phyloP scores from a whole-genome alignment of 2,113 vertebrate genomes.

The Otus sunia region DNA sequence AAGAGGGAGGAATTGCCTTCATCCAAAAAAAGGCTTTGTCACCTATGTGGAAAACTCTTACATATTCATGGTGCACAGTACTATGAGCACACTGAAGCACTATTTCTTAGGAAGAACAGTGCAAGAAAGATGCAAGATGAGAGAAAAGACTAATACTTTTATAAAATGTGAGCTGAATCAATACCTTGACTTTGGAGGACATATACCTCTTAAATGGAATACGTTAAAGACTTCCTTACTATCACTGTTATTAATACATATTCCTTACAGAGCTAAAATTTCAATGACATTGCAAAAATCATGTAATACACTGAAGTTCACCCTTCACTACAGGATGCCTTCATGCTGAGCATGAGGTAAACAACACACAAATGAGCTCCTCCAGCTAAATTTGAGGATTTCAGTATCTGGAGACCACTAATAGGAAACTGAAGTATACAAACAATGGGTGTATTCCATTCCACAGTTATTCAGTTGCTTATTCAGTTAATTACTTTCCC shows the following conservation, averaged over 20 bases:
- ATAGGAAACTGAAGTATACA: not conserved
- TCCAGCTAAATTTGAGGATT: not conserved
- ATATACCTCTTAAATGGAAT: not conserved
- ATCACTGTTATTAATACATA: not conserved
- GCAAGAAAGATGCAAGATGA: not conserved
- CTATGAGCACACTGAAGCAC: not conserved
- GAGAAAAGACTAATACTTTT: not conserved
- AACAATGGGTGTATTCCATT: not conserved
- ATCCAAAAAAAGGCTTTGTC: not conserved
- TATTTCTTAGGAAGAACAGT: not conserved
- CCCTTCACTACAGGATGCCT: not conserved
- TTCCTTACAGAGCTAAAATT: not conserved
- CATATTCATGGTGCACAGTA: fast-evolving
- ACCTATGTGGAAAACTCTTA: not conserved
- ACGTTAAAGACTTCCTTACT: not conserved
- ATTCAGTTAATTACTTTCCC: not conserved
- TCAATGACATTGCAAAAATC: not conserved
- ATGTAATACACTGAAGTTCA: fast-evolving
- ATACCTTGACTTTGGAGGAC: not conserved
- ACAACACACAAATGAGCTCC: not conserved
- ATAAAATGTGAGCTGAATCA: not conserved
- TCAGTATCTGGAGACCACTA: slow-evolving; percentile 14
- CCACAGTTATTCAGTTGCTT: too few relatives aligned
- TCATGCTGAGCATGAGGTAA: not conserved
- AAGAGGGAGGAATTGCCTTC: not conserved